Evolutionary conservation across 2,113 vertebrate genomes (phyloP).

Genomic region (Mesitornis unicolor): DNA sequence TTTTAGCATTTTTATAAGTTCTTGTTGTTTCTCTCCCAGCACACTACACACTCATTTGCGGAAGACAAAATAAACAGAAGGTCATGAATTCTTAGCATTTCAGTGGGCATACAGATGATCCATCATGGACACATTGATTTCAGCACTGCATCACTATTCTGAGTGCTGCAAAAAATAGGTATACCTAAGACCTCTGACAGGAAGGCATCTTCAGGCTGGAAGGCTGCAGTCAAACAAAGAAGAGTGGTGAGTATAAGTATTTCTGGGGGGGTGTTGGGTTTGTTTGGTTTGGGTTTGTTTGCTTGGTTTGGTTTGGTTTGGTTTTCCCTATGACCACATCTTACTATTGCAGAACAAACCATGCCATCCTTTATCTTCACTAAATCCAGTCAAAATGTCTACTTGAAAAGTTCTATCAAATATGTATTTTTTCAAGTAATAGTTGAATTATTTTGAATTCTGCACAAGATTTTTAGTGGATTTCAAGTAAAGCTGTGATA

Average conservation of each 20-base stretch:
- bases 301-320: background rate
- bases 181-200: background rate
- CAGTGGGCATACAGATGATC: accelerated
- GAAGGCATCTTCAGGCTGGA: background rate
- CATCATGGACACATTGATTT: background rate
- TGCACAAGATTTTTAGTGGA: background rate
- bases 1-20: background rate
- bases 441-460: background rate
- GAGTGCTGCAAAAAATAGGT: background rate
- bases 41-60: background rate
- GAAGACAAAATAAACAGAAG: background rate
- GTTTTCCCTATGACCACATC: background rate
- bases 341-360: background rate
- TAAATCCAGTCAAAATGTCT: background rate
- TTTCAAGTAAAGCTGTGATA: background rate
- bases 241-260: background rate
- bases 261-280: background rate
- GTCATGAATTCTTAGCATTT: background rate
- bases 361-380: background rate
- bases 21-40: background rate
- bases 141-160: background rate
- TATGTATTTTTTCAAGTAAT: background rate
- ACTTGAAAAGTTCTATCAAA: background rate
- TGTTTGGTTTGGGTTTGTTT: background rate
- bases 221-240: background rate